Evolutionary conservation across 1,140 invertebrate species (phyloP), one percentile per base, ranked within the genome.

Genomic region (Eumeta japonica): DNA sequence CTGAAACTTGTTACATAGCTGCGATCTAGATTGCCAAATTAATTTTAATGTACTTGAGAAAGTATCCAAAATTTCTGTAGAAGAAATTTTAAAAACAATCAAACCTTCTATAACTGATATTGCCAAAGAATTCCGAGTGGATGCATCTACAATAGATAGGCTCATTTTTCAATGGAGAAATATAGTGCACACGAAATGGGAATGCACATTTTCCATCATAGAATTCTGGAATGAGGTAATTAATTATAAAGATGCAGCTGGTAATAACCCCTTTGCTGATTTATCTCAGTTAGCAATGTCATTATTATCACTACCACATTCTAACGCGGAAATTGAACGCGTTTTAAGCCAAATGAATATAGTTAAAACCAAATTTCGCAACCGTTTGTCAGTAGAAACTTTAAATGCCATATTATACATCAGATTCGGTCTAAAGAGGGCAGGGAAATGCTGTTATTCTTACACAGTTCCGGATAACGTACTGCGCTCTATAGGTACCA

Each of bases 321-420:
- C 45, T 12, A 50, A 50, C 35, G 45, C 45, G 11, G 45, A 50
- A 37, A 38, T 50, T 29, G 42, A 45, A 40, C 36, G 39, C 11
- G 37, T 50, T 27, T 51, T 50, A 18, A 50, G 48, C 18, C 41
- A 43, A 41, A 46, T 50, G 43, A 50, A 37, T 42, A 27, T 44
- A 18, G 39, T 46, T 3, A 50, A 46, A 46, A 43, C 35, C 16
- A 46, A 46, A 28, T 35, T 45, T 28, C 17, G 47, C 11, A 46
- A 50, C 27, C 37, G 41, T 35, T 39, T 46, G 39, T 19, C 35
- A 18, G 16, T 44, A 33, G 37, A 34, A 37, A 46, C 48, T 16
- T 28, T 46, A 37, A 50, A n/a, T n/a, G n/a, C n/a, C n/a, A n/a
- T n/a, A n/a, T n/a, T n/a, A n/a, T n/a, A n/a, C n/a, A n/a, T n/a